phyloP scores from a whole-genome alignment of 1,140 invertebrate genomes.

The Drosophila arawakana region DNA sequence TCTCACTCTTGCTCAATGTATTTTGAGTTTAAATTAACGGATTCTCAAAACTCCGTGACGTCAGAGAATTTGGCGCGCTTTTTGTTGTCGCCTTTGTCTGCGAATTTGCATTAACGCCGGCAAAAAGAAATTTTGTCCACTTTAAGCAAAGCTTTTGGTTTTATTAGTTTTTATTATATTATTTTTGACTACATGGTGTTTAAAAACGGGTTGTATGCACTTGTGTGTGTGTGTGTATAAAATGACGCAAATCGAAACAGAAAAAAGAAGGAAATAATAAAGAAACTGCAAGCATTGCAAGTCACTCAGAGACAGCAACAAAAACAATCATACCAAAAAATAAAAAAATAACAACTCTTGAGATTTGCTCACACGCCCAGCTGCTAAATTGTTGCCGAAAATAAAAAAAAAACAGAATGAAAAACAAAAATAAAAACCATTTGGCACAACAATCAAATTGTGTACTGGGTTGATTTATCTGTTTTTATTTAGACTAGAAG shows the following conservation, averaged over 20 bases:
- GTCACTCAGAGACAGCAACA: conserved; percentile 41
- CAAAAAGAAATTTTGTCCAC: background rate
- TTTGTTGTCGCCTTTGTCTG: conserved; percentile 9
- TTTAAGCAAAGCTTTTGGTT: conserved; percentile 36
- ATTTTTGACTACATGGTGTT: conserved; percentile 28
- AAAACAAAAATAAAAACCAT: conserved; percentile 33
- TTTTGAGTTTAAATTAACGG: conserved; percentile 46
- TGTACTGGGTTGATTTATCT: conserved; percentile 55
- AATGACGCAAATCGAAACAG: conserved; percentile 77
- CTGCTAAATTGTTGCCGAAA: conserved; percentile 42
- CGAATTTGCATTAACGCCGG: conserved; percentile 36
- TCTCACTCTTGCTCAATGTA: conserved; percentile 17
- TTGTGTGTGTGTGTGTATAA: conserved; percentile 17
- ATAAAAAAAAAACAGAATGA: no score
- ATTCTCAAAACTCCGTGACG: conserved; percentile 30
- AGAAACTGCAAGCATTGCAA: conserved; percentile 59
- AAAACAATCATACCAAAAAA: conserved; percentile 8
- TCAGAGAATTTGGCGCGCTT: conserved; percentile 44
- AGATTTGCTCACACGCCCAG: conserved; percentile 56
- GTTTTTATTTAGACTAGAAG: conserved; percentile 55
- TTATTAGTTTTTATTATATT: conserved; percentile 9
- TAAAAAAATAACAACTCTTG: conserved; percentile 42
- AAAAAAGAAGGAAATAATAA: conserved; percentile 36
- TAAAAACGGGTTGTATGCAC: conserved; percentile 4
- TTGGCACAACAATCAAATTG: conserved; percentile 67